Percentiles rank a stretch among this genome's conserved stretches.
Evolutionary conservation across 2,888 invertebrate genomes (phyloP).

Genomic region (Blera fallax): DNA sequence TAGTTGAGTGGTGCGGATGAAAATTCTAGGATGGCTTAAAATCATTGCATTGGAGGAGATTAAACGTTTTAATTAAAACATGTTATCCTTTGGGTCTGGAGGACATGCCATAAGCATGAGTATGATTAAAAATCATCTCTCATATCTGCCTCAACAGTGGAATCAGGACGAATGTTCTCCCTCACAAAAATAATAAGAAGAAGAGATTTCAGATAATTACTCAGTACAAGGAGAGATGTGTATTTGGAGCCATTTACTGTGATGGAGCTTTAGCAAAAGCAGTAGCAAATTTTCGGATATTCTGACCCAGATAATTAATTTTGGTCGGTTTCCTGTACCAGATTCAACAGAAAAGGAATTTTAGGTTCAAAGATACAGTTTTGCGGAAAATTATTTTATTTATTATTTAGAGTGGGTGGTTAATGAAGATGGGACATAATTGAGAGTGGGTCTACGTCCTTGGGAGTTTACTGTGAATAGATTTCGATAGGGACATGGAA

Average conservation of each 20-base stretch:
- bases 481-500: too few relatives aligned
- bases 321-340: background rate
- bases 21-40: constrained; percentile 2
- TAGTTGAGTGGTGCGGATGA: background rate
- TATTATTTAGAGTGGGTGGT: background rate
- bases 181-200: background rate
- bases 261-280: background rate
- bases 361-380: background rate
- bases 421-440: too few relatives aligned
- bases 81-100: constrained; percentile 58
- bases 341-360: background rate
- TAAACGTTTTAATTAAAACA: constrained; percentile 68
- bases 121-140: constrained; percentile 58
- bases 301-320: constrained; percentile 5
- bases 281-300: constrained; percentile 28
- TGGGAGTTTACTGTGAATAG: too few relatives aligned
- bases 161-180: constrained; percentile 1
- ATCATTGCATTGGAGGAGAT: constrained; percentile 56
- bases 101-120: constrained; percentile 38
- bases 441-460: too few relatives aligned
- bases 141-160: constrained; percentile 2
- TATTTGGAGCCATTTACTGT: background rate
- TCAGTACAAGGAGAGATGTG: background rate
- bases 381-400: background rate
- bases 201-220: background rate